phyloP scores from a whole-genome alignment of 1,140 invertebrate genomes.

The Cydia fagiglandana region DNA sequence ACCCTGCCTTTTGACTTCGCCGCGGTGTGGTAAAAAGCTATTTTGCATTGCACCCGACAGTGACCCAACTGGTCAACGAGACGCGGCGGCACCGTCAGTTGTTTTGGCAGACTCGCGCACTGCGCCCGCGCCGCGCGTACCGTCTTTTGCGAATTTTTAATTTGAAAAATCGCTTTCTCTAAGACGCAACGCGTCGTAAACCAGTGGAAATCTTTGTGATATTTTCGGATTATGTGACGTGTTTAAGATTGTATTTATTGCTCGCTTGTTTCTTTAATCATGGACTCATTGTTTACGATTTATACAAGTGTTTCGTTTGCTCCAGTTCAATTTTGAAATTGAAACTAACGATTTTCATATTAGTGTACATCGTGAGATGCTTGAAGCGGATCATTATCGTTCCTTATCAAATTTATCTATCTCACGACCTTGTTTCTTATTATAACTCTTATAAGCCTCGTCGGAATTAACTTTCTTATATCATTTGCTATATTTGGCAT shows the following conservation, averaged over 20 bases:
- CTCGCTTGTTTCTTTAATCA: background rate
- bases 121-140: conserved; percentile 54
- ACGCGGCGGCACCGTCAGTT: conserved; percentile 68
- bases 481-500: conserved; percentile 21
- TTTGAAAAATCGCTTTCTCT: conserved; percentile 54
- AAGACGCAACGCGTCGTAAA: conserved; percentile 37
- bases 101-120: conserved; percentile 59
- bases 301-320: conserved; percentile 35
- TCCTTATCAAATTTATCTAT: conserved; percentile 43
- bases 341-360: conserved; percentile 38
- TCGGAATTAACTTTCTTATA: conserved; percentile 35
- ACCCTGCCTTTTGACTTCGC: background rate
- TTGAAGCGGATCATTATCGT: conserved; percentile 37
- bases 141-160: conserved; percentile 35
- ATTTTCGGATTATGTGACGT: conserved; percentile 13
- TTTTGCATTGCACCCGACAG: conserved; percentile 48
- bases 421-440: conserved; percentile 46
- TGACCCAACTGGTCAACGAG: conserved; percentile 56
- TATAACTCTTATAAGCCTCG: conserved; percentile 23
- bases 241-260: conserved; percentile 14
- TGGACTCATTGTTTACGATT: conserved; percentile 2
- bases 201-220: conserved; percentile 10
- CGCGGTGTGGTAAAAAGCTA: conserved; percentile 33
- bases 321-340: conserved; percentile 41
- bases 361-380: conserved; percentile 3